Evolutionary conservation across 2,888 invertebrate genomes (phyloP), one percentile per base, ranked within the genome.

Genomic region (Scrobipalpa costella): DNA sequence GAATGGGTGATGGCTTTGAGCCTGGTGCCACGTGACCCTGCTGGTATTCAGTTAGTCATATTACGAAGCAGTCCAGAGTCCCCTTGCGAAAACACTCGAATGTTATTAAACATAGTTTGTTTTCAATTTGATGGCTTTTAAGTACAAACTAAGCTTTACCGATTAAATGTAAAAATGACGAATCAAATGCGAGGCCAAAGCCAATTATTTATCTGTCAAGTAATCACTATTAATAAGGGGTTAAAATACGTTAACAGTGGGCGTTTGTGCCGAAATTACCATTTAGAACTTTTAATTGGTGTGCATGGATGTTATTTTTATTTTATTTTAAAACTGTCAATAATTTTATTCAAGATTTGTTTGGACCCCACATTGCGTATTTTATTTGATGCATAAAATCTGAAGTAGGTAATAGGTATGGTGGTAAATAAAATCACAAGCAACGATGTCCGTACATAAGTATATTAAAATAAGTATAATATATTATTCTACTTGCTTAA

Each of bases 11-110:
- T 57, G 57, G 36, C 11, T 38, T 9, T 38, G 17, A 17, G 7
- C 3, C 11, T 17, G n/a, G 21, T 33, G 60, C 44, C 60, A 60
- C 60, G 49, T 60, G 60, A 60, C 49, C 15, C 21, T 27, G 49
- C 33, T 60, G 60, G 60, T 60, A 60, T 60, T 60, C 60, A 49
- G 34, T 60, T 60, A 60, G 60, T 60, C 36, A 60, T 60, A 21
- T 49, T 59, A 59, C 27, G n/a, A n/a, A 27, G 27, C 59, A 47
- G 27, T 38, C 59, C 27, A 15, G 44, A 47, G 27, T 38, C 59
- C 27, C 27, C 44, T 59, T 59, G 59, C 38, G 59, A 59, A 59
- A 59, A 40, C 59, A 33, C 27, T 27, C 21, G 8, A 44, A 59
- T 59, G 44, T 59, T 59, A 44, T 59, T 19, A 59, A 59, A 59